phyloP scores from a whole-genome alignment of 2,888 invertebrate species.

The Galerucella nymphaeae region DNA sequence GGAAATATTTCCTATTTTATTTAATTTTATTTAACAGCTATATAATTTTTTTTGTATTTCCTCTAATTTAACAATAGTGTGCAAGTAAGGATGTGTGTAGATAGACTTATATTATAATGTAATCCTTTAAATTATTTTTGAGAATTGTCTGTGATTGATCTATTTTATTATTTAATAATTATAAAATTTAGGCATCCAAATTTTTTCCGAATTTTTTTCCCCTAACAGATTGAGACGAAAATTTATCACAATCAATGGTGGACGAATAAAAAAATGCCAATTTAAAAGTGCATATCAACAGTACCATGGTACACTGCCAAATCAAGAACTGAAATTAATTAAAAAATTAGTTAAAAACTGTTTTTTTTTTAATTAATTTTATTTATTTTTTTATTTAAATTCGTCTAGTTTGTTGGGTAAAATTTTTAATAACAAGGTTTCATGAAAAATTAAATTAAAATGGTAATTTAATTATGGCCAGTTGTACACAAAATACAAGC shows the following conservation, averaged over 20 bases:
- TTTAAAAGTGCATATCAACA: background rate
- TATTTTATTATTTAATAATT: slow-evolving; percentile 64
- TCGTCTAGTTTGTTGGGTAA: slow-evolving; percentile 29
- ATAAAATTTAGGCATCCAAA: slow-evolving; percentile 53
- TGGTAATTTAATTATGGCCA: slow-evolving; percentile 22
- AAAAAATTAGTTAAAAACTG: too few species aligned
- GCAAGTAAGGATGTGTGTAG: slow-evolving; percentile 51
- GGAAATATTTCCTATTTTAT: background rate
- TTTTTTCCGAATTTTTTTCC: slow-evolving; percentile 42
- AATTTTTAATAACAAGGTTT: slow-evolving; percentile 41
- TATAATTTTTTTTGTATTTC: slow-evolving; percentile 2
- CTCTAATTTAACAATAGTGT: slow-evolving; percentile 18
- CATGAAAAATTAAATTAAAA: slow-evolving; percentile 35
- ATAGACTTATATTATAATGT: slow-evolving; percentile 53
- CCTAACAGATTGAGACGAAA: background rate
- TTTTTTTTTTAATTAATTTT: too few species aligned
- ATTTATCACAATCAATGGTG: background rate
- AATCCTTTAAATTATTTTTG: slow-evolving; percentile 64
- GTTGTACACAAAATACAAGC: slow-evolving; percentile 14
- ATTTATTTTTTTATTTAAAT: background rate
- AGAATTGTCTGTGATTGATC: slow-evolving; percentile 66
- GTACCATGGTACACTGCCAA: background rate
- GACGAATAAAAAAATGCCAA: background rate
- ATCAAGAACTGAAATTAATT: background rate
- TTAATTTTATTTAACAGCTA: too few species aligned